phyloP scores from a whole-genome alignment of 2,113 vertebrate genomes.

The Morone chrysops region DNA sequence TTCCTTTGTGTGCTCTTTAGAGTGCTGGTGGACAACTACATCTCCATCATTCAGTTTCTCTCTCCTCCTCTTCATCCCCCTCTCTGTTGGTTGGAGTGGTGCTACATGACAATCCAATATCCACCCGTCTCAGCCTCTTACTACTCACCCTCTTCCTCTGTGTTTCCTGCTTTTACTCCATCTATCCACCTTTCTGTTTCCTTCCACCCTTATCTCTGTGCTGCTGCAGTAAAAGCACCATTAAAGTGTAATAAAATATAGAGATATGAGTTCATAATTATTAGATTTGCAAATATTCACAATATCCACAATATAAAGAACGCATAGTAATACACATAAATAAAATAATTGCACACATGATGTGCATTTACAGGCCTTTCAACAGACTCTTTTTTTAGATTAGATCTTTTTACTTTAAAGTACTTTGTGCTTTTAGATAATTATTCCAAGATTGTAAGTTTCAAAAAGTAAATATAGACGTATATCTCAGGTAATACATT shows the following conservation, averaged over 20 bases:
- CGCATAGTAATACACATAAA: background rate
- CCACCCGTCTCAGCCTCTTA: constrained; percentile 28
- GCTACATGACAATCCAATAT: constrained; percentile 68
- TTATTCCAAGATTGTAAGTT: background rate
- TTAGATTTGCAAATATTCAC: background rate
- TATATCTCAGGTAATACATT: background rate
- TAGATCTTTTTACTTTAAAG: background rate
- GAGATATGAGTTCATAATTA: background rate
- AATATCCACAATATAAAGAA: background rate
- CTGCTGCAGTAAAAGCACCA: background rate
- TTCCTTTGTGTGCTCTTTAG: constrained; percentile 54
- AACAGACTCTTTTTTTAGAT: background rate
- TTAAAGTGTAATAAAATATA: background rate
- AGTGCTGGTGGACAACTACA: constrained; percentile 52
- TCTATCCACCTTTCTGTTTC: constrained; percentile 8
- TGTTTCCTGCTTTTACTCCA: background rate
- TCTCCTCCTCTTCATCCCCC: constrained; percentile 39
- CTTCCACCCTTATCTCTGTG: background rate
- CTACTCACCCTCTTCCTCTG: constrained; percentile 11
- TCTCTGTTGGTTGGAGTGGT: constrained; percentile 56
- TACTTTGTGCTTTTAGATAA: background rate
- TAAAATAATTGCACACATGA: background rate
- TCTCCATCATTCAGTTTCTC: constrained; percentile 53
- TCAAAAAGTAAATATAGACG: background rate
- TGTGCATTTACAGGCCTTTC: background rate